Conservation (phyloP, 2,888 invertebrate genomes). For the Nephrotoma guestfalica region DNA sequence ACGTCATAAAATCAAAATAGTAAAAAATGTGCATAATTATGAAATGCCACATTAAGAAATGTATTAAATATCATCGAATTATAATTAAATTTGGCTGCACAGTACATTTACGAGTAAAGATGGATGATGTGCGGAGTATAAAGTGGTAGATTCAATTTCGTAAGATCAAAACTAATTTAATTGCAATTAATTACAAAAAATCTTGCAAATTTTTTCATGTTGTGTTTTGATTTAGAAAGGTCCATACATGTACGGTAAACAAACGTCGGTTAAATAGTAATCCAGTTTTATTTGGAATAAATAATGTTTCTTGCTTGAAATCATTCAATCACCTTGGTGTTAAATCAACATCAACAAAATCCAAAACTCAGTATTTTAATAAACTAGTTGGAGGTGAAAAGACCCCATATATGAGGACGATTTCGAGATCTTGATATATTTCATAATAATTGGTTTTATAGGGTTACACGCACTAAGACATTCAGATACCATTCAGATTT, state of each 20-base stretch:
- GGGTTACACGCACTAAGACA: not conserved
- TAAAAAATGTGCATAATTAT: no score
- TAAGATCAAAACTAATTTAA: no score
- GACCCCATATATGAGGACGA: not conserved
- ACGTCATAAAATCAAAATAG: no score
- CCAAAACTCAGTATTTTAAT: not conserved
- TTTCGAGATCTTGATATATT: not conserved
- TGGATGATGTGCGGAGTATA: no score
- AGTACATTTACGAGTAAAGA: no score
- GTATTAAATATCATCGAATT: no score
- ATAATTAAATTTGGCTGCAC: no score
- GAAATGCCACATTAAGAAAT: no score
- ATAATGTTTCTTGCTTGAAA: not conserved
- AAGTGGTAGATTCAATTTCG: no score
- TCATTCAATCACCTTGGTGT: not conserved
- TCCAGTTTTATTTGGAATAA: not conserved
- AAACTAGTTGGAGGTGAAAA: not conserved
- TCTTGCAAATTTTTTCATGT: no score
- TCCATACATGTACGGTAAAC: not conserved
- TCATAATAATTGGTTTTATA: not conserved
- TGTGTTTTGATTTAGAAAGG: not conserved
- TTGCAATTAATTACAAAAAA: no score
- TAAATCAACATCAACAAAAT: not conserved
- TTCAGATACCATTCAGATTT: not conserved
- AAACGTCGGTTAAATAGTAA: not conserved